Conservation (phyloP, 2,113 vertebrate species). For the Anser brachyrhynchus region DNA sequence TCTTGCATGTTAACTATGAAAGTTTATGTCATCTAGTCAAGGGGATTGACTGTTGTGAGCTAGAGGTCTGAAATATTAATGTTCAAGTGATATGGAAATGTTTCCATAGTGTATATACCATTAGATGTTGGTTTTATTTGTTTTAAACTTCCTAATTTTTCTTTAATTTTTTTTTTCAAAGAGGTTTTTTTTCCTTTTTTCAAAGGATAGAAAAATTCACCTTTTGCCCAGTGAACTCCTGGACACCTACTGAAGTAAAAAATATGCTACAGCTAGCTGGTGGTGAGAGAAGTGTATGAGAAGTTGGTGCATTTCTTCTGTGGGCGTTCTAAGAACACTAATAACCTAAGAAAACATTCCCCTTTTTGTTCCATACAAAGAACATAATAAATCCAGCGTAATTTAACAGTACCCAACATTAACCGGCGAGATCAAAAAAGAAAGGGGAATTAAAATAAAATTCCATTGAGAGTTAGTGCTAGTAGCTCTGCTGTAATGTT, state of each 20-base stretch:
- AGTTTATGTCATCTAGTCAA: neutral
- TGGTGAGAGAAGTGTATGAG: neutral
- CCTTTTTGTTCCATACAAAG: neutral
- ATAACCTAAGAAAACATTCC: neutral
- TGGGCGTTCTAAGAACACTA: neutral
- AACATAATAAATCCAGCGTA: neutral
- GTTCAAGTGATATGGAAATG: neutral
- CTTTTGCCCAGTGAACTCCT: neutral
- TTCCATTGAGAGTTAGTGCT: neutral
- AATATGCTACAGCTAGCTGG: neutral
- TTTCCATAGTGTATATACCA: neutral
- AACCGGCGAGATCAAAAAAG: neutral
- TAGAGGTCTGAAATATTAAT: neutral
- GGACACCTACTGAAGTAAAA: neutral
- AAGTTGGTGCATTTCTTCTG: neutral
- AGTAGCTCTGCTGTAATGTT: neutral
- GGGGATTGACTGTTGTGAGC: neutral
- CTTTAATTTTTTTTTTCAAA: neutral
- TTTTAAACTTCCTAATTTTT: neutral
- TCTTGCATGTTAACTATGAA: neutral
- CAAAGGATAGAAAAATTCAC: neutral
- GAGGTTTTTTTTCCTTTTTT: no score
- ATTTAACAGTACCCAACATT: neutral
- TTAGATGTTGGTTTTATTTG: neutral
- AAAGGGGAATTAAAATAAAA: constrained; percentile 4